These are phyloP conservation scores for Hippocampus barbouri DNA, from an alignment of 2,113 vertebrate species.

Conservation along the genomic window DNA sequence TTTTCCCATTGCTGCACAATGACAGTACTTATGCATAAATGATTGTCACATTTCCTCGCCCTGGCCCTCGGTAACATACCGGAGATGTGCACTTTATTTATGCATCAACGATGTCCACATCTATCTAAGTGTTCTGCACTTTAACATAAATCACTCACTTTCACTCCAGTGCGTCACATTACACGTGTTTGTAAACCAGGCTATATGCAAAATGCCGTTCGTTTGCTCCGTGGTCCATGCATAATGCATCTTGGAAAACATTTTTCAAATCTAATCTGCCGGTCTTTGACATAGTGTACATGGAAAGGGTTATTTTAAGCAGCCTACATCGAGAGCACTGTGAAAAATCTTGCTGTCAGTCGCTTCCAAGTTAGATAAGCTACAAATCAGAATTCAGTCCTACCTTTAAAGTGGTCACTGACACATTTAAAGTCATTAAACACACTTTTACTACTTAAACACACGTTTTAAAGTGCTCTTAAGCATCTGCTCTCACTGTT, in stretches of 20 bases:
- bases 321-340: neutral
- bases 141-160: slow-evolving; percentile 24
- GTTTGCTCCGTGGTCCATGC: neutral
- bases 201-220: slow-evolving; percentile 2
- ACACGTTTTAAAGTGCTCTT: neutral
- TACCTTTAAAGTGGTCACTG: neutral
- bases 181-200: slow-evolving; percentile 10
- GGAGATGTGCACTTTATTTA: slow-evolving; percentile 44
- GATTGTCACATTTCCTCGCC: slow-evolving; percentile 57
- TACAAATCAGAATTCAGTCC: neutral
- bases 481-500: neutral
- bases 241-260: slow-evolving; percentile 9
- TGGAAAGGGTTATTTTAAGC: slow-evolving; percentile 1
- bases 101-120: slow-evolving; percentile 62
- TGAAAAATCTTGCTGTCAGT: neutral
- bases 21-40: slow-evolving; percentile 60
- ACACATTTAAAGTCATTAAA: neutral
- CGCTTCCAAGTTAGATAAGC: neutral
- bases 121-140: slow-evolving; percentile 33
- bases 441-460: neutral
- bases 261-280: slow-evolving; percentile 25
- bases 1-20: slow-evolving; percentile 32
- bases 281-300: neutral
- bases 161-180: slow-evolving; percentile 10
- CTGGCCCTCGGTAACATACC: slow-evolving; percentile 43